A percentile compares a stretch with the other conserved stretches of the same genome.
Conservation (phyloP, 2,797 vertebrate genomes). For the Bovichtus diacanthus region DNA sequence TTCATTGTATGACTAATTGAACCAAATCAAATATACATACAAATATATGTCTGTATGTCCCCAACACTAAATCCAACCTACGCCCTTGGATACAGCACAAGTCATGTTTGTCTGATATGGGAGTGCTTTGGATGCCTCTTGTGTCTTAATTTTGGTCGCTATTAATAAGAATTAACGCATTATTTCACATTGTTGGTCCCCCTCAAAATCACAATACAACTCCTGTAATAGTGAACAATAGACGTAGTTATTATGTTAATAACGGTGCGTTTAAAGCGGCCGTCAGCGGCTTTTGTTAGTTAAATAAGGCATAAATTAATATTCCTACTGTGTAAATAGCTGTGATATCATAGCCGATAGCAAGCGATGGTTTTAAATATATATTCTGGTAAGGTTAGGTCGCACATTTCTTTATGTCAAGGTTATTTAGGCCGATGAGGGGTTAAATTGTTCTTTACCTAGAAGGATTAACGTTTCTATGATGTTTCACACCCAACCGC, state of each 20-base stretch:
- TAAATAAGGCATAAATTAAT: background rate
- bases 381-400: background rate
- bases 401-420: background rate
- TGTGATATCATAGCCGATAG: background rate
- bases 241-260: background rate
- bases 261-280: background rate
- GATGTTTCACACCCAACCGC: background rate
- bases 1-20: no score
- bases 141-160: background rate
- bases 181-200: background rate
- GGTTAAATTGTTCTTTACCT: background rate
- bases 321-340: no score
- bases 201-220: background rate
- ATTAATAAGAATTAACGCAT: background rate
- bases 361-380: no score
- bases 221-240: background rate
- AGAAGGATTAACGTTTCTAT: background rate
- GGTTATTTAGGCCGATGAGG: background rate
- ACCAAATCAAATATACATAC: no score
- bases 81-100: background rate
- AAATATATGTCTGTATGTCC: no score
- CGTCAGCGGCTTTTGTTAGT: background rate
- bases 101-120: background rate
- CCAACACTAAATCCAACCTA: no score
- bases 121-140: background rate